Conservation (phyloP, 2,797 vertebrate species). For the Hoplostethus atlanticus region DNA sequence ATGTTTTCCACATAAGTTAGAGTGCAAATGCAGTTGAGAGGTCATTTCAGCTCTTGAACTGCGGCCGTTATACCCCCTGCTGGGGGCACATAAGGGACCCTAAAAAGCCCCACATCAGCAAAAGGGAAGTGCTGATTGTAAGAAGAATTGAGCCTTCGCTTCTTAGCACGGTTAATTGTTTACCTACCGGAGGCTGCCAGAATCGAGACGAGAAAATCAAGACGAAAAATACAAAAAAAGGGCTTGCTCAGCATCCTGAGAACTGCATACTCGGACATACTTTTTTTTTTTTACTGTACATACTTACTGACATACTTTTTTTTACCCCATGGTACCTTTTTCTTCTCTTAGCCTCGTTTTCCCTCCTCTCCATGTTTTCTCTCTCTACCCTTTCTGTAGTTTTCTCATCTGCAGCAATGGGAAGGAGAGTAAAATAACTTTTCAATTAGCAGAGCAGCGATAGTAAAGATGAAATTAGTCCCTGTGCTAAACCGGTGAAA, state of each 20-base stretch:
- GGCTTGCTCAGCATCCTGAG: conserved; percentile 51
- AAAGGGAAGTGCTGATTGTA: conserved; percentile 70
- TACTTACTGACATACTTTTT: not conserved
- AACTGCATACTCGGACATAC: conserved; percentile 21
- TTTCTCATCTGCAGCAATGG: conserved; percentile 2
- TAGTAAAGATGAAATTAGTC: no score
- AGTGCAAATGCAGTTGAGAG: conserved; percentile 31
- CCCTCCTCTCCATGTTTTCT: not conserved
- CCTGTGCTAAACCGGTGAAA: no score
- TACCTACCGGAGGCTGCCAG: conserved; percentile 57
- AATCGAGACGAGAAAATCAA: conserved; percentile 38
- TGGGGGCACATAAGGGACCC: conserved; percentile 28
- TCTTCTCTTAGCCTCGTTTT: not conserved
- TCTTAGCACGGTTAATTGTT: conserved; percentile 68
- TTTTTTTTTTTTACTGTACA: not conserved
- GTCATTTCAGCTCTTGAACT: conserved; percentile 42
- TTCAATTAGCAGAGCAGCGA: conserved; percentile 13
- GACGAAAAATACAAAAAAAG: conserved; percentile 41
- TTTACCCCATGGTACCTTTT: not conserved
- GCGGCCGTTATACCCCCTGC: conserved; percentile 15
- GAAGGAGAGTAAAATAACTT: not conserved
- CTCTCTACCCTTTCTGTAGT: not conserved
- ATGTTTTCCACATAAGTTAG: conserved; percentile 8
- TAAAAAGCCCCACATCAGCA: conserved; percentile 67
- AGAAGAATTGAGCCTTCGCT: conserved; percentile 42